Base-by-base conservation (phyloP, 2,113 vertebrate genomes). In the Otolemur garnettii region DNA sequence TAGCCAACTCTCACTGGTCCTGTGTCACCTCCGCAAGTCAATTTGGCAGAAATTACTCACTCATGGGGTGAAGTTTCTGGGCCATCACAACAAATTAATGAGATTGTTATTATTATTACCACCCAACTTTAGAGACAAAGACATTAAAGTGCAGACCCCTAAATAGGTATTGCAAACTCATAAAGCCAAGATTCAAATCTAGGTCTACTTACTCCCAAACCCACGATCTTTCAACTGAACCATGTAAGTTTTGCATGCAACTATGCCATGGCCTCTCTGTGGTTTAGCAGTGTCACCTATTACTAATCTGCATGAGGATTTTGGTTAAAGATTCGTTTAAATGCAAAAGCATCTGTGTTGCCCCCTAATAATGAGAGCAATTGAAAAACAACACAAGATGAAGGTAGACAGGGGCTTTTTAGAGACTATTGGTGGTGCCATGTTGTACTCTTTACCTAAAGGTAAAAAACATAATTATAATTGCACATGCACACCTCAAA, bases 121-220 rank as follows among this genome's bases (percentile, higher is more conserved):
- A 85, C 5, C 33, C 69, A 79, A 75, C 93, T 92, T 87, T 91
- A 88, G 24, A 71, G 78, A 77, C 17, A 84, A 87, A 11, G 7
- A 94, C 87, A 50, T 80, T 82, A 94, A 95, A 91, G 35, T 33
- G 87, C 33, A 82, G 35, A 83, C 24, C 83, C 11, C 42, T 57
- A 93, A 94, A 79, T 66, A 82, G 53, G 4, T 82, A 62, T 77
- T 77, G 69, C 45, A 88, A 75, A 21, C 6, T 95, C 33, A 53
- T 69, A 79, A 75, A 93, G 24, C 12, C 69, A 93, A 30, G 8
- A 69, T 74, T 60, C 69, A 89, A 93, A 42, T 15, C 59, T 30
- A 62, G 72, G 14, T 10, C 86, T 75, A 28, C 11, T 7, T 75
- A 64, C 66, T 93, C 35, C 35, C 66, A 93, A 74, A 50, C 24